phyloP scores from a whole-genome alignment of 2,113 vertebrate genomes.

The Cyrtonyx montezumae region DNA sequence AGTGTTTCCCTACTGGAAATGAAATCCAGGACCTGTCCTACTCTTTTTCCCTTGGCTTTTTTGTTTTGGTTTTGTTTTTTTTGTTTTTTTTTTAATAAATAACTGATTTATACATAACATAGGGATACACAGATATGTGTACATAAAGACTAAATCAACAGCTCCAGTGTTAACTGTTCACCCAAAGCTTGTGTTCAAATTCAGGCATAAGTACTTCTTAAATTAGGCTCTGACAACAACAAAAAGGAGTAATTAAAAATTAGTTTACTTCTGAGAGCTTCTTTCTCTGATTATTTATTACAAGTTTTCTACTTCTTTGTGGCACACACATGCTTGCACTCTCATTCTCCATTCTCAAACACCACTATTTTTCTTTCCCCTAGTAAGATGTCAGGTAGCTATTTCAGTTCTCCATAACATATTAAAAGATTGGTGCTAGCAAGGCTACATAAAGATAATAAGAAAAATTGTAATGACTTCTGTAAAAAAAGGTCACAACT shows the following conservation, averaged over 20 bases:
- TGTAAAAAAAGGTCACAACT: not conserved
- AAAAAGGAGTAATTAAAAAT: not conserved
- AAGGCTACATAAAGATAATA: not conserved
- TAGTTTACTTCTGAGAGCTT: not conserved
- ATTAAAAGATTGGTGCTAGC: not conserved
- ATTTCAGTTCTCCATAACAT: not conserved
- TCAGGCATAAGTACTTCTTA: not conserved
- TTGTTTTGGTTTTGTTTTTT: not conserved
- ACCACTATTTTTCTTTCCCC: not conserved
- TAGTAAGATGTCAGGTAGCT: not conserved
- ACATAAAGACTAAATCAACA: not conserved
- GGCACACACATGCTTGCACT: not conserved
- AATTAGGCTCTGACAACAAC: not conserved
- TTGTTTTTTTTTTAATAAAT: not conserved
- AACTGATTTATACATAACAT: not conserved
- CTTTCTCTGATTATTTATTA: not conserved
- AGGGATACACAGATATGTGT: not conserved
- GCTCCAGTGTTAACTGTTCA: not conserved
- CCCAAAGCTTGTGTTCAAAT: not conserved
- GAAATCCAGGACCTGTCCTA: slow-evolving; percentile 54
- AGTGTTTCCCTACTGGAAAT: slow-evolving; percentile 29
- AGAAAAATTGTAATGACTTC: not conserved
- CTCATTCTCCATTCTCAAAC: not conserved
- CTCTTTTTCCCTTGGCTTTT: not conserved
- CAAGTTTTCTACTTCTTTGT: not conserved